Evolutionary conservation across 2,797 vertebrate genomes (phyloP).

Genomic region (Manis pentadactyla): DNA sequence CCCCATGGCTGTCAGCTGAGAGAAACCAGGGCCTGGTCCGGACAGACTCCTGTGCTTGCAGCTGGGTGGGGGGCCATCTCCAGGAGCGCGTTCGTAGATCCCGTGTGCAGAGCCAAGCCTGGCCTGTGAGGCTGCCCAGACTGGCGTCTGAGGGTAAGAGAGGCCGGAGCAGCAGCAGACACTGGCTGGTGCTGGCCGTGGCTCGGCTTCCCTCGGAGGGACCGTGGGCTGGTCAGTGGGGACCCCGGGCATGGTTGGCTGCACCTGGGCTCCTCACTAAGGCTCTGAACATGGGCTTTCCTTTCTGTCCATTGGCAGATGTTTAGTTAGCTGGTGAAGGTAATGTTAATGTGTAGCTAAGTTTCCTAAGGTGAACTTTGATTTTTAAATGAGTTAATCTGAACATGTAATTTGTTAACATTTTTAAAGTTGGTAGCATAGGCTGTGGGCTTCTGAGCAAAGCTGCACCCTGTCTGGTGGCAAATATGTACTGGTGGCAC

Average conservation of each 20-base stretch:
- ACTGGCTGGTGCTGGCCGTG: no score
- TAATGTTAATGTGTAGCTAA: not conserved
- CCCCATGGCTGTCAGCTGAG: not conserved
- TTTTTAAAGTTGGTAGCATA: not conserved
- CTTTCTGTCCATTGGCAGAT: not conserved
- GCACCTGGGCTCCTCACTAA: not conserved
- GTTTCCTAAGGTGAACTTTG: not conserved
- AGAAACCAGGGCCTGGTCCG: not conserved
- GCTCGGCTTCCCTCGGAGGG: not conserved
- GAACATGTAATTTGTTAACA: not conserved
- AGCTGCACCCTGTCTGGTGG: not conserved
- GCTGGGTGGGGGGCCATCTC: not conserved
- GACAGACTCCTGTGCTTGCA: rapidly evolving
- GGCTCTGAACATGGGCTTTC: not conserved
- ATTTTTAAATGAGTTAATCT: not conserved
- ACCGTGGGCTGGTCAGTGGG: rapidly evolving
- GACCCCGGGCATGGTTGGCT: not conserved
- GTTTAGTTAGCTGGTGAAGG: not conserved
- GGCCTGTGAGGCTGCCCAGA: not conserved
- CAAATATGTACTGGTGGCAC: not conserved
- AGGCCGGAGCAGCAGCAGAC: not conserved
- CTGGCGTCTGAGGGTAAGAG: slow-evolving; percentile 38
- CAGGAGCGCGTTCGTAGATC: not conserved
- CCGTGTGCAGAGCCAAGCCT: not conserved
- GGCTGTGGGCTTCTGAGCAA: not conserved